A percentile compares a stretch with the other conserved stretches of the same genome.
phyloP scores from a whole-genome alignment of 2,113 vertebrate species.

The Aegotheles bennettii region DNA sequence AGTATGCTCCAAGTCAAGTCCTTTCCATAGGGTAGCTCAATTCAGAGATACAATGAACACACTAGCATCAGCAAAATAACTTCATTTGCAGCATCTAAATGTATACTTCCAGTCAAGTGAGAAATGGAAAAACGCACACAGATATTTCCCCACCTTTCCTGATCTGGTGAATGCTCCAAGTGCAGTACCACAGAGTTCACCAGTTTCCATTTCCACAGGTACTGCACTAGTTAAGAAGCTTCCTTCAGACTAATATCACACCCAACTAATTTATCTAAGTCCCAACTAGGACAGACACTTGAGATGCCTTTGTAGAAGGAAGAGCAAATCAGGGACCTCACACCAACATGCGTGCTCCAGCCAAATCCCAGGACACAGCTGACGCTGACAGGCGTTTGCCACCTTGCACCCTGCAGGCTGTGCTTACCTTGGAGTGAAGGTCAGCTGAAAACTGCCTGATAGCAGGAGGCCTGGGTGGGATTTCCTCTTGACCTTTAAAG shows the following conservation, averaged over 20 bases:
- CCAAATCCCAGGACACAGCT: neutral
- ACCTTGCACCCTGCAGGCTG: accelerated
- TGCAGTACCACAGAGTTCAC: no score
- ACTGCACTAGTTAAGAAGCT: neutral
- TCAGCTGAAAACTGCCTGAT: neutral
- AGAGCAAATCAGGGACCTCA: neutral
- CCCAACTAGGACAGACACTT: accelerated
- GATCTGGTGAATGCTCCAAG: neutral
- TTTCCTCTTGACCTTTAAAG: neutral
- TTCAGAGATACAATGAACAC: neutral
- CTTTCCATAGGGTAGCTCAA: neutral
- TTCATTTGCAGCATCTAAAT: neutral
- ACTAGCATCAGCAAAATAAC: neutral
- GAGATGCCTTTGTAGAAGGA: neutral
- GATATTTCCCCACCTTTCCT: neutral
- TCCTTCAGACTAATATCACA: neutral
- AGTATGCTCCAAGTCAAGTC: neutral
- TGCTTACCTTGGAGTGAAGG: neutral
- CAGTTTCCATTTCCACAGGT: neutral
- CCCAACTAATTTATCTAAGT: neutral
- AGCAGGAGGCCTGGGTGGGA: neutral
- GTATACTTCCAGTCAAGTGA: neutral
- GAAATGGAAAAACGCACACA: neutral
- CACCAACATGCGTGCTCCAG: accelerated
- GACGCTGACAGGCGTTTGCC: accelerated